A percentile compares a stretch with the other conserved stretches of the same genome.
phyloP scores from a whole-genome alignment of 2,888 invertebrate species.

The Diarsia mendica region DNA sequence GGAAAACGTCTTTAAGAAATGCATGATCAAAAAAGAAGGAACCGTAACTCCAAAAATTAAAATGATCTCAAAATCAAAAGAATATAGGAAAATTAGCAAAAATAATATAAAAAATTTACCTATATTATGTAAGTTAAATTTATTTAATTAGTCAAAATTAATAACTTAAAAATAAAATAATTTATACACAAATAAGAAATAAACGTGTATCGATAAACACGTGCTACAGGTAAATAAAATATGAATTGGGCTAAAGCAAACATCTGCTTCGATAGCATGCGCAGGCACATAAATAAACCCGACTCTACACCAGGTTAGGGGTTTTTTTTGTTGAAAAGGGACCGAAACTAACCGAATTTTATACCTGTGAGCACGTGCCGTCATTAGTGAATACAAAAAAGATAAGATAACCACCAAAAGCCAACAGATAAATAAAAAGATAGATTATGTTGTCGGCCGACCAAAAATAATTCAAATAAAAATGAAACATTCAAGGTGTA shows the following conservation, averaged over 20 bases:
- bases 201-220: slow-evolving; percentile 69
- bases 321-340: slow-evolving; percentile 63
- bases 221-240: slow-evolving; percentile 66
- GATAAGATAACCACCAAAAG: slow-evolving; percentile 69
- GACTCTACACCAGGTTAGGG: slow-evolving; percentile 54
- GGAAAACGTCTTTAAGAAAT: neutral
- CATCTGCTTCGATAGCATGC: slow-evolving; percentile 73
- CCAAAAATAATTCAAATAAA: slow-evolving; percentile 18
- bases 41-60: neutral
- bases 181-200: slow-evolving; percentile 59
- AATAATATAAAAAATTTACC: neutral
- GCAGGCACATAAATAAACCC: slow-evolving; percentile 66
- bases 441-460: slow-evolving; percentile 48
- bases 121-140: neutral
- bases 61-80: neutral
- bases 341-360: slow-evolving; percentile 71
- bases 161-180: slow-evolving; percentile 32
- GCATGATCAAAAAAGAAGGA: neutral
- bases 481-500: slow-evolving; percentile 11
- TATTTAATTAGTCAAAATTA: neutral
- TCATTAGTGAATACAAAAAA: slow-evolving; percentile 70
- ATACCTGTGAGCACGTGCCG: slow-evolving; percentile 78
- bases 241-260: slow-evolving; percentile 70
- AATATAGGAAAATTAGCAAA: neutral
- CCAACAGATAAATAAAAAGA: slow-evolving; percentile 65